Percentiles rank a stretch among this genome's conserved stretches.
These are phyloP conservation scores for Tinamus guttatus DNA, from an alignment of 2,113 vertebrate genomes.

Conservation along the genomic window DNA sequence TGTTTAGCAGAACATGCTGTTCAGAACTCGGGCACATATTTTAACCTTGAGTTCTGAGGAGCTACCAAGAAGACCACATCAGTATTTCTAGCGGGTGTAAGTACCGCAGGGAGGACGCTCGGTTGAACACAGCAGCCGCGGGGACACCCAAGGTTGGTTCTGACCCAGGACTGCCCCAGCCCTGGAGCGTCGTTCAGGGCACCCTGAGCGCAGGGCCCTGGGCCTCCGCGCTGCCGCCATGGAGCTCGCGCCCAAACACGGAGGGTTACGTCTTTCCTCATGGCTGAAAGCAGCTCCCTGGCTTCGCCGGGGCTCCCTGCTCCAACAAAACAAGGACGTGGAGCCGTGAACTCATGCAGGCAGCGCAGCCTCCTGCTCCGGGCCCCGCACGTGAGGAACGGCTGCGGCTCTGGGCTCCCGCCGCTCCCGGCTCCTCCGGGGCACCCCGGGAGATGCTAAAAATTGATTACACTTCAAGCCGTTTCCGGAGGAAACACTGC, in stretches of 20 bases:
- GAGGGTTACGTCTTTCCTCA: background rate
- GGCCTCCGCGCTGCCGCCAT: accelerated
- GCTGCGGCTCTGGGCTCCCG: constrained; percentile 35
- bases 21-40: background rate
- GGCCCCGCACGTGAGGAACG: background rate
- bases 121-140: accelerated
- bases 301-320: background rate
- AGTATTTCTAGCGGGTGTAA: background rate
- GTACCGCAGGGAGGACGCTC: background rate
- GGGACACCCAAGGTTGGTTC: background rate
- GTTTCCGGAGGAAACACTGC: constrained; percentile 44
- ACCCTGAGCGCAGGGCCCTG: background rate
- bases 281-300: background rate
- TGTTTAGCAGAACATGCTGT: background rate
- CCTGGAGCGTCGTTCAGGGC: background rate
- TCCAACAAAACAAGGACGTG: background rate
- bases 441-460: constrained; percentile 58
- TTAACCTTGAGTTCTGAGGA: background rate
- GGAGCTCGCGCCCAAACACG: background rate
- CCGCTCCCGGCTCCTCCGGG: constrained; percentile 50
- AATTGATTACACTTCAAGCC: constrained; percentile 69
- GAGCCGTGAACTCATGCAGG: background rate
- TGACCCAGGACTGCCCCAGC: background rate
- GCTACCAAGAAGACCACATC: background rate
- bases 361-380: background rate